Conservation (phyloP, 64 coral and sea anemone species). For the Stichodactyla helianthus region DNA sequence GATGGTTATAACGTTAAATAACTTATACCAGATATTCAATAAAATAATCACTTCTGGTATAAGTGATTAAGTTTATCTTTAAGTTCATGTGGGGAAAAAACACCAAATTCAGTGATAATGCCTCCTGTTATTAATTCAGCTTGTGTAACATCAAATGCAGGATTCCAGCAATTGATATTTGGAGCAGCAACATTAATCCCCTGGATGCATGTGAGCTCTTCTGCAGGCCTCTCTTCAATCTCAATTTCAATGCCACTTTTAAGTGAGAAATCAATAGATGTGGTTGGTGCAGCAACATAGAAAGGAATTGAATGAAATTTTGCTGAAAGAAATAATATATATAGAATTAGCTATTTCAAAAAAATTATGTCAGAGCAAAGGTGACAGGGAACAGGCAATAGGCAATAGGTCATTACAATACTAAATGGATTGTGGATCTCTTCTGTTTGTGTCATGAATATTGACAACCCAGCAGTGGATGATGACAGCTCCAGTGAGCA, state of each 20-base stretch:
- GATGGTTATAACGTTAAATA: no score
- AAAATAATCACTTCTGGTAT: no score
- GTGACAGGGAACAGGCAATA: no score
- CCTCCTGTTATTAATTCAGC: constrained; percentile 90
- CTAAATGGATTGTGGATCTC: no score
- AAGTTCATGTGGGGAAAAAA: constrained; percentile 73
- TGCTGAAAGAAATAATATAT: constrained; percentile 40
- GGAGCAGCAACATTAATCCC: constrained; percentile 66
- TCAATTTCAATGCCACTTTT: constrained; percentile 63
- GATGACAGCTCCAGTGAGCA: no score
- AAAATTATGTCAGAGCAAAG: no score
- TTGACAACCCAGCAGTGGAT: no score
- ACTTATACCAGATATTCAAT: no score
- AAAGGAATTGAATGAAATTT: constrained; percentile 88
- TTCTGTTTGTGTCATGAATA: no score
- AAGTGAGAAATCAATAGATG: constrained; percentile 68
- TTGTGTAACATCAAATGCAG: constrained; percentile 94
- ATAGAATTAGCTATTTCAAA: neutral
- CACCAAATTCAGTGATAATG: constrained; percentile 94
- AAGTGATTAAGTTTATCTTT: constrained; percentile 11
- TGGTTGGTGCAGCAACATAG: constrained; percentile 86
- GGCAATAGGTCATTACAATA: no score
- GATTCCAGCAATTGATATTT: constrained; percentile 88
- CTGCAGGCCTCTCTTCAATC: constrained; percentile 78
- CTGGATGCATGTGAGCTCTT: constrained; percentile 58